These are phyloP conservation scores for Acropternis orthonyx DNA, from an alignment of 2,797 vertebrate genomes.

Conservation along the genomic window DNA sequence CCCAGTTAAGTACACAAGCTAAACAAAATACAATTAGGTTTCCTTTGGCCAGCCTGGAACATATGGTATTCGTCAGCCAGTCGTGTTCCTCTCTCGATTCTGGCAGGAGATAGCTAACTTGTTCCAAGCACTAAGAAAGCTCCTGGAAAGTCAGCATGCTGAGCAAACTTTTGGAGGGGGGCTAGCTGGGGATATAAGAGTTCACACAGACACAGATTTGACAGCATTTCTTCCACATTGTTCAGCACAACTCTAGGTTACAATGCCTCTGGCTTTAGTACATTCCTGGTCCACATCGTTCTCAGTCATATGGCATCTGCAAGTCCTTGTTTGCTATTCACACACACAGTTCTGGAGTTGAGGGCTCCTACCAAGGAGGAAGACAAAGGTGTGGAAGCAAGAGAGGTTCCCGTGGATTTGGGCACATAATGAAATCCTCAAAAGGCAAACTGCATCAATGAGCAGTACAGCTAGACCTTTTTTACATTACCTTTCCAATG, in stretches of 20 bases:
- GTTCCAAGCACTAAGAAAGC: conserved; percentile 67
- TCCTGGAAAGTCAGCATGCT: conserved; percentile 70
- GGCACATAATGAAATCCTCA: neutral
- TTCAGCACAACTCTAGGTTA: conserved; percentile 25
- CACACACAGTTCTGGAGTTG: neutral
- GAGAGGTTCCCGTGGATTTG: neutral
- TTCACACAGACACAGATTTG: conserved; percentile 44
- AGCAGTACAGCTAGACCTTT: neutral
- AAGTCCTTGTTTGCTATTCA: neutral
- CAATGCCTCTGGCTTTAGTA: conserved; percentile 19
- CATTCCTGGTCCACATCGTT: conserved; percentile 6
- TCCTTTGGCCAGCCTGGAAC: conserved; percentile 66
- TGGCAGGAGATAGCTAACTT: conserved; percentile 62
- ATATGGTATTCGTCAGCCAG: conserved; percentile 70
- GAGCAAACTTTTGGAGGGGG: conserved; percentile 67
- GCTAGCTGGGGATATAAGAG: conserved; percentile 48
- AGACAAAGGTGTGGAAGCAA: neutral
- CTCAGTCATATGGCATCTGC: neutral
- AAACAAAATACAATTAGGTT: conserved; percentile 67
- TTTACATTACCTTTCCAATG: neutral
- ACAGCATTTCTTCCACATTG: conserved; percentile 64
- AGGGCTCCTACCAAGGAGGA: neutral
- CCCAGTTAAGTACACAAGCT: conserved; percentile 52
- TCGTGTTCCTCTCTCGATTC: conserved; percentile 48
- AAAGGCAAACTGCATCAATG: neutral